Conservation (phyloP, 2,888 invertebrate species). For the Lasioglossum malachurum region DNA sequence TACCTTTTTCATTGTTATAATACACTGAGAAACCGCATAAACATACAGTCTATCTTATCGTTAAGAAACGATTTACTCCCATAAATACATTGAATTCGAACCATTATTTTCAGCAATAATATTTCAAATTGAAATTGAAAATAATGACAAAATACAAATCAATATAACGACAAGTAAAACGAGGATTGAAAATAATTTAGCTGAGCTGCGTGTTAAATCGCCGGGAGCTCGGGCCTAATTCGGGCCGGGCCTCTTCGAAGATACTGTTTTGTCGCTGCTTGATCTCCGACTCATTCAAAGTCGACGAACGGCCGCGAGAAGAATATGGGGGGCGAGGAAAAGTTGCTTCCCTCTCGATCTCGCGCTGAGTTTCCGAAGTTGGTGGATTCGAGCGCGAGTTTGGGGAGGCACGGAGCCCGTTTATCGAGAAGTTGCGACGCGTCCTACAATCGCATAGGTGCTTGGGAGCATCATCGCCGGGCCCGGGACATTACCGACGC, state of each 20-base stretch:
- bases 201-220: too few relatives aligned
- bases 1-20: too few relatives aligned
- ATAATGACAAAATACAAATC: too few relatives aligned
- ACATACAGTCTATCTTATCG: too few relatives aligned
- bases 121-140: too few relatives aligned
- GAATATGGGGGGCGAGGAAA: background rate
- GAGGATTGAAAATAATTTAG: too few relatives aligned
- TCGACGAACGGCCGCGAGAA: background rate
- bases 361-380: constrained; percentile 2
- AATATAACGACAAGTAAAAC: too few relatives aligned
- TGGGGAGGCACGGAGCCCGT: background rate
- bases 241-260: background rate
- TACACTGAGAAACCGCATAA: too few relatives aligned
- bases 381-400: background rate
- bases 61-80: too few relatives aligned
- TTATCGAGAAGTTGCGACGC: constrained; percentile 8
- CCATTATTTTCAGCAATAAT: too few relatives aligned
- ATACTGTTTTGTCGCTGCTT: background rate
- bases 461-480: background rate
- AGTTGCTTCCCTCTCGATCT: background rate
- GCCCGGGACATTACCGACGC: background rate
- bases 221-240: background rate
- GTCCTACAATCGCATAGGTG: background rate
- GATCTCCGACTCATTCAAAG: background rate
- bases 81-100: too few relatives aligned